Percentiles rank a stretch among this genome's conserved stretches.
Conservation (phyloP, 2,888 invertebrate genomes). For the Adelphocoris suturalis region DNA sequence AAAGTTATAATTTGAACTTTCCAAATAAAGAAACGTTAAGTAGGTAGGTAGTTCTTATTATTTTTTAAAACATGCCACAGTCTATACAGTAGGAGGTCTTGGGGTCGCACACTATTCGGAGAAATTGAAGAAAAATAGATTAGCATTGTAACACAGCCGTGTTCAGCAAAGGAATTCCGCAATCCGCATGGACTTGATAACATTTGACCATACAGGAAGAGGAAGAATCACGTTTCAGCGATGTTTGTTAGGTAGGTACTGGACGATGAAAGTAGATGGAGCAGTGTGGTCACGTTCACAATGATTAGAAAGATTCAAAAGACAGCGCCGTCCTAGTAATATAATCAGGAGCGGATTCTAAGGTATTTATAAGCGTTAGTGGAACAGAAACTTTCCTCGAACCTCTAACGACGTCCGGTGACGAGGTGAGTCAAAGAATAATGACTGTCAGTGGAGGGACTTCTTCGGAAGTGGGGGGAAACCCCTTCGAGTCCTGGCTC, state of each 20-base stretch:
- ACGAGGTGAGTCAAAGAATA: neutral
- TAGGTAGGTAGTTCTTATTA: too few species aligned
- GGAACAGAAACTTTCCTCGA: conserved; percentile 3
- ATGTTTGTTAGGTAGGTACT: neutral
- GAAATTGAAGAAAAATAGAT: too few species aligned
- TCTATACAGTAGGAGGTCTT: too few species aligned
- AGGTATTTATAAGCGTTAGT: neutral
- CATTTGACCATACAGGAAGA: neutral
- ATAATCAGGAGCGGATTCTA: conserved; percentile 4
- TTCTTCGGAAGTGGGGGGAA: neutral
- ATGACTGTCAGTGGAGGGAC: conserved; percentile 1
- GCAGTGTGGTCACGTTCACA: neutral
- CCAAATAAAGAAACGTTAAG: too few species aligned
- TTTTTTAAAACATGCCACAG: too few species aligned
- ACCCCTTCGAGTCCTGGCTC: neutral
- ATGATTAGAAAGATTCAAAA: neutral
- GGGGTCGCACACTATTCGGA: too few species aligned
- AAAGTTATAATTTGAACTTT: too few species aligned
- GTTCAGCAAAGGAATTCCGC: too few species aligned
- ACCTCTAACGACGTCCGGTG: neutral
- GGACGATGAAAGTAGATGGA: too few species aligned
- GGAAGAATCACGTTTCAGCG: neutral
- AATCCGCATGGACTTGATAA: neutral
- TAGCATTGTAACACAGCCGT: too few species aligned
- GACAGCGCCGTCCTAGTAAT: neutral